Base-by-base conservation (phyloP, 1,140 invertebrate genomes). In the Nephila pilipes region DNA sequence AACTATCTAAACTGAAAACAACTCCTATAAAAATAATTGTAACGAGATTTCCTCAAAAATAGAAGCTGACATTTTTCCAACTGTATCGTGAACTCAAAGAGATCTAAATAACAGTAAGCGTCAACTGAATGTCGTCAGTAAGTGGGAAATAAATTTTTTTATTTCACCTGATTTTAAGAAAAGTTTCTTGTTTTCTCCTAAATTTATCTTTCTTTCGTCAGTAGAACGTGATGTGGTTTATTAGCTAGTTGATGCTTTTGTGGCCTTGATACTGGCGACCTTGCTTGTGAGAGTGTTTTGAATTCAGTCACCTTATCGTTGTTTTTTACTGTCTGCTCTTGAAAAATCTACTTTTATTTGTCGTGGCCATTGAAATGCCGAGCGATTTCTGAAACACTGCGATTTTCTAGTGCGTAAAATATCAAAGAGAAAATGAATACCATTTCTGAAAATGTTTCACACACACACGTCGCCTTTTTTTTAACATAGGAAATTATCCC, bases 231-330 rank as follows among this genome's bases (percentile, higher is more conserved):
- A 75, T 29, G 69, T 75, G 69, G 14, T 75, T 75, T 75, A 75
- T 75, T 36, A 75, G 69, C 69, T 75, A 18, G 69, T 75, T 75
- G 69, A 75, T 32, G 69, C 29, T 75, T 75, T 36, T 75, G 69
- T 75, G 69, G 69, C 69, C 69, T 75, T 75, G 69, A 75, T 36
- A 29, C 69, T 29, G 12, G 3, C 69, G 69, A 75, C 69, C 69
- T 75, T 75, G 29, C 69, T 75, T 32, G 12, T 6, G 25, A 65
- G 63, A 75, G 29, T 75, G 69, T 75, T 75, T 75, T 75, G 69
- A 75, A 75, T 75, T 20, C 29, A 75, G 29, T 29, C 2, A 75
- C 69, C 69, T 75, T 75, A 75, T 75, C 69, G 29, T 36, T 75
- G 32, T 75, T 75, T 75, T 75, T 36, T 36, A 75, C 32, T 75